Base-by-base conservation (phyloP, 1,140 invertebrate genomes). In the Cydia amplana region DNA sequence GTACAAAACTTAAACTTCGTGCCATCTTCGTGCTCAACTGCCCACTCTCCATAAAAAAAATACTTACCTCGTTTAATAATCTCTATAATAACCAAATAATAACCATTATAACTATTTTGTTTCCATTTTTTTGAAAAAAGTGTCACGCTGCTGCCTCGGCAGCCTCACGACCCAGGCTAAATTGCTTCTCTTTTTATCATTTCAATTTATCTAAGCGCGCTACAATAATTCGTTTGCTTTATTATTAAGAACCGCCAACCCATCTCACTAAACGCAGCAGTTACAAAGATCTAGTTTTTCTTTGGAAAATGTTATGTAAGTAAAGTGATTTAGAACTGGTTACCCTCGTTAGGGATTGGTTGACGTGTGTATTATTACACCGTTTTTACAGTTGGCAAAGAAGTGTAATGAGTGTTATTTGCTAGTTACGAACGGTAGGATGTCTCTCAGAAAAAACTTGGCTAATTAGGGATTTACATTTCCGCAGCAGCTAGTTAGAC, bases 241-340 rank as follows among this genome's bases (percentile, higher is more conserved):
- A 51, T 18, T 51, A 51, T 60, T 60, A 60, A 12, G 18, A 60
- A 23, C 2, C 20, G 55, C 55, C 55, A 60, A 4, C 55, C 55
- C 55, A 23, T 60, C 55, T 60, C 9, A 20, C 20, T 60, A 60
- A 60, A 10, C 20, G 55, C 55, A n/a, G 55, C 20, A 23, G 18
- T 60, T 60, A 20, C 55, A 60, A 12, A 60, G 18, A 60, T 60
- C 55, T 60, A 60, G 55, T 60, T 60, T 60, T 60, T 60, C 55
- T 60, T 60, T 60, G 55, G 55, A 60, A 60, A 60, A 60, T 60
- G 55, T 60, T 60, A 60, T 60, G 55, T 60, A 60, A 23, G 55
- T 60, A 60, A 60, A 60, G 55, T 60, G 55, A 60, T 60, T 23
- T 60, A 60, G 55, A 60, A 60, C 55, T 60, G 55, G 55, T 60